phyloP scores from a whole-genome alignment of 2,888 invertebrate species.

The Pammene fasciana region DNA sequence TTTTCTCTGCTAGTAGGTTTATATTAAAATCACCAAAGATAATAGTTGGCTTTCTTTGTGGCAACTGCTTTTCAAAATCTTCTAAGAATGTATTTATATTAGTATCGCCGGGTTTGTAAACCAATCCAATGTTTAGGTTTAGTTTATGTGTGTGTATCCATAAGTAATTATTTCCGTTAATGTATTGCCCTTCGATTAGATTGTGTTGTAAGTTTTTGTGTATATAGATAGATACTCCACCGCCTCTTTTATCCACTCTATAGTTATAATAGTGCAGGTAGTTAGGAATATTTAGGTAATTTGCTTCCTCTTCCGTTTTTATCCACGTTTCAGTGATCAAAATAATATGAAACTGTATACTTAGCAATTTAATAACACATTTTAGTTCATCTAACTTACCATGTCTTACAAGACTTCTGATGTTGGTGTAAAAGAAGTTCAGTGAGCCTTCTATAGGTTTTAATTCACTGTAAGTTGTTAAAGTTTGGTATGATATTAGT shows the following conservation, averaged over 20 bases:
- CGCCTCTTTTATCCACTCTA: conserved; percentile 7
- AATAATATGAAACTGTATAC: neutral
- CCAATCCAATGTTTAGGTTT: neutral
- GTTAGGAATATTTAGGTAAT: neutral
- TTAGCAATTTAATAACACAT: neutral
- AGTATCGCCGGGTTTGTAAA: neutral
- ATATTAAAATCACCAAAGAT: conserved; percentile 5
- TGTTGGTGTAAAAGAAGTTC: conserved; percentile 18
- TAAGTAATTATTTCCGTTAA: neutral
- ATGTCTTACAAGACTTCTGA: conserved; percentile 11
- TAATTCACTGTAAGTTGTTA: neutral
- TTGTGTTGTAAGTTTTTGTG: conserved; percentile 3
- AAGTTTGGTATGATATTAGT: neutral
- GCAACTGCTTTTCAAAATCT: neutral
- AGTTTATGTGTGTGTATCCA: neutral
- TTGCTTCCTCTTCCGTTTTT: conserved; percentile 17
- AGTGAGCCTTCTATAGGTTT: neutral
- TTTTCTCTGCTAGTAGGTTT: neutral
- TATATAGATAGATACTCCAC: conserved; percentile 20
- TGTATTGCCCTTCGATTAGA: neutral
- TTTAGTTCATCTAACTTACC: conserved; percentile 21
- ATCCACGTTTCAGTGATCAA: conserved; percentile 24
- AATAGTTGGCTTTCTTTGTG: neutral
- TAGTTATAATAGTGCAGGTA: conserved; percentile 18
- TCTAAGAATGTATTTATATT: neutral